Conservation (phyloP, 2,888 invertebrate species). For the Lasioglossum oenotherae region DNA sequence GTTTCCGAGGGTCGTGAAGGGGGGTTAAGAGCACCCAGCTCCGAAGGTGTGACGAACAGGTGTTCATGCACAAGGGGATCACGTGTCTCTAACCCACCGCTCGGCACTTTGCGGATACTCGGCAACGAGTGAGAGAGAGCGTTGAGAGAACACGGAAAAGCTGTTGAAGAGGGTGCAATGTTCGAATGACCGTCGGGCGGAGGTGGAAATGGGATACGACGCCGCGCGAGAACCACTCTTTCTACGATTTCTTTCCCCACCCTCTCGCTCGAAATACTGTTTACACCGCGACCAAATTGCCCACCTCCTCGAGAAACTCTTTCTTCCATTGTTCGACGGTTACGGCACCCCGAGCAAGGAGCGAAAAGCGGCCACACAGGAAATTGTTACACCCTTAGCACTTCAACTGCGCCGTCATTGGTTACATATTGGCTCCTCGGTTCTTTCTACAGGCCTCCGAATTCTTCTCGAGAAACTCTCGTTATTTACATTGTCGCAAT, state of each 20-base stretch:
- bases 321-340: background rate
- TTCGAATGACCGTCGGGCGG: constrained; percentile 25
- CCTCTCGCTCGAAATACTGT: constrained; percentile 2
- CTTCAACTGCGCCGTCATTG: background rate
- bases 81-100: background rate
- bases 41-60: background rate
- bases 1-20: background rate
- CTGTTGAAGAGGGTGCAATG: constrained; percentile 49
- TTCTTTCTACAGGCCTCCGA: background rate
- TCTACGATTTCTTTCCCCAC: constrained; percentile 27
- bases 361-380: background rate
- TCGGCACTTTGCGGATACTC: background rate
- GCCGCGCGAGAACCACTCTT: constrained; percentile 35
- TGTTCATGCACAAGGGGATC: background rate
- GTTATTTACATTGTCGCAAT: background rate
- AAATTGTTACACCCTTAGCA: background rate
- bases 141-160: constrained; percentile 27
- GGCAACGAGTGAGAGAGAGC: background rate
- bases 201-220: constrained; percentile 57
- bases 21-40: background rate
- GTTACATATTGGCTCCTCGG: background rate
- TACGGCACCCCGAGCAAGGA: background rate
- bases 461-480: background rate
- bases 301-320: background rate
- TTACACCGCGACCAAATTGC: constrained; percentile 30